Base-by-base conservation (phyloP, 2,797 vertebrate species). In the Manis pentadactyla region DNA sequence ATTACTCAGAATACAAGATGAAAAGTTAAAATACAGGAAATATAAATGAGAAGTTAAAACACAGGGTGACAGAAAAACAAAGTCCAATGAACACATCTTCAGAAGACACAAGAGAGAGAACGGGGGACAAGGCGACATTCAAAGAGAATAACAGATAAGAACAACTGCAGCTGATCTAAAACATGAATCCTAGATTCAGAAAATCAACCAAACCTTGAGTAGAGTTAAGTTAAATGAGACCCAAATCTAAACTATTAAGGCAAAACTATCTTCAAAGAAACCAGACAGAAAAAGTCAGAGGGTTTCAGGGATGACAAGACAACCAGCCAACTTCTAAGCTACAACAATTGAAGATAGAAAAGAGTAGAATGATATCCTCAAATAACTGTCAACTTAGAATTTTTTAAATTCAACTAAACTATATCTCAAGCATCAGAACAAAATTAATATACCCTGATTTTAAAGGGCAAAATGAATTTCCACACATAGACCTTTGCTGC, bases 231-330 rank as follows among this genome's bases (percentile, higher is more conserved):
- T 69, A 84, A 93, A 69, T 71, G 66, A 87, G 42, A 85, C 77
- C 31, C 64, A 93, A 84, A 90, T 87, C 57, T 74, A 87, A 94
- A 90, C 61, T 53, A 88, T 18, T 77, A 15, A 93, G 29, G 29
- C 49, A 85, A 85, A 96, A 94, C 12, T 64, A 64, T 94, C 53
- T 87, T 92, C 61, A 61, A 92, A 95, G 81, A 46, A 93, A 87
- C 34, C 39, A 39, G 21, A 71, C 7, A n/a, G 31, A 46, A 55
- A 46, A 90, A 37, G 11, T 51, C 2, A 23, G 71, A 39, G 4
- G 5, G 4, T 25, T 42, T 57, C 34, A 96, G 15, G 25, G 31
- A 87, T 61, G 53, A 64, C 19, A 68, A 51, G 69, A 77, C 15
- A 66, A 19, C 73, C 8, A 77, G 63, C 15, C 39, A 53, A 78